phyloP scores from a whole-genome alignment of 2,888 invertebrate species.

The Cabera pusaria region DNA sequence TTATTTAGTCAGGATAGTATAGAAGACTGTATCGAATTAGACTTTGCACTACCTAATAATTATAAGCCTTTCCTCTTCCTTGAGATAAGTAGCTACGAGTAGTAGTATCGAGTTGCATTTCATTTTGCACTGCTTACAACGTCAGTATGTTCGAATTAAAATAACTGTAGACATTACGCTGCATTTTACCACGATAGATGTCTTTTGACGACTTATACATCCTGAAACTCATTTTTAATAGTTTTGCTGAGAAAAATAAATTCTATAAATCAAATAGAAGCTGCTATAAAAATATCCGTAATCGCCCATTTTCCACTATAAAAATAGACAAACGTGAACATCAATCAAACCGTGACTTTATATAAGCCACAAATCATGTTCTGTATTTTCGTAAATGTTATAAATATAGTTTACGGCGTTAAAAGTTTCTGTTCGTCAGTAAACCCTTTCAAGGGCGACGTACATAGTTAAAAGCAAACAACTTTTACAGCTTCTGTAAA shows the following conservation, averaged over 20 bases:
- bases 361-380: slow-evolving; percentile 57
- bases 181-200: too few species aligned
- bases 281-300: slow-evolving; percentile 11
- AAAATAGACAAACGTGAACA: slow-evolving; percentile 38
- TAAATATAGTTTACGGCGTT: slow-evolving; percentile 52
- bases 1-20: neutral
- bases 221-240: too few species aligned
- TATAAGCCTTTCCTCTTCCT: slow-evolving; percentile 3
- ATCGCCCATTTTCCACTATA: slow-evolving; percentile 19
- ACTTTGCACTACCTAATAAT: slow-evolving; percentile 2
- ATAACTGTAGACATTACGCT: too few species aligned
- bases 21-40: too few species aligned
- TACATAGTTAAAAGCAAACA: slow-evolving; percentile 64
- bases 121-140: too few species aligned
- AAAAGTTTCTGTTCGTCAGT: slow-evolving; percentile 46
- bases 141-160: too few species aligned
- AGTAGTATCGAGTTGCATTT: too few species aligned
- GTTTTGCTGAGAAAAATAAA: too few species aligned
- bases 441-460: slow-evolving; percentile 66
- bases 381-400: slow-evolving; percentile 49
- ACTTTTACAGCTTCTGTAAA: slow-evolving; percentile 64
- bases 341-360: slow-evolving; percentile 55
- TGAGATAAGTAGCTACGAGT: too few species aligned
- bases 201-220: too few species aligned
- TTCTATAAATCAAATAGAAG: too few species aligned